These are phyloP conservation scores for Limnodromus scolopaceus DNA, from an alignment of 2,797 vertebrate genomes.

Conservation along the genomic window DNA sequence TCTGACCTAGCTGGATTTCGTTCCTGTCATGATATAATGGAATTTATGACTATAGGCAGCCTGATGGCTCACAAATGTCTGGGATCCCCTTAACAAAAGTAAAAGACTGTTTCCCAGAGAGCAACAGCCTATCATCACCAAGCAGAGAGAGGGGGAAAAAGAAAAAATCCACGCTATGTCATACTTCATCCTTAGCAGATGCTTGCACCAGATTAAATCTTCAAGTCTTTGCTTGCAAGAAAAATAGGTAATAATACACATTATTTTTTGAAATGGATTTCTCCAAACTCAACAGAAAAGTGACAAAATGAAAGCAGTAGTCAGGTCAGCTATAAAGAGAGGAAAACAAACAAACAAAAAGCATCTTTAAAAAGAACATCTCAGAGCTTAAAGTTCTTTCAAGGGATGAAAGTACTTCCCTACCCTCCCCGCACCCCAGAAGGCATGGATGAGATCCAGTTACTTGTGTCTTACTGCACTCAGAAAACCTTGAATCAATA, in stretches of 20 bases:
- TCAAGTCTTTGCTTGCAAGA: neutral
- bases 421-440: neutral
- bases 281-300: neutral
- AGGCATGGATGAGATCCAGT: conserved; percentile 5
- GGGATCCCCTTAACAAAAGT: neutral
- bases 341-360: neutral
- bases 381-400: neutral
- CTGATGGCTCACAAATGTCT: neutral
- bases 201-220: neutral
- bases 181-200: neutral
- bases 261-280: neutral
- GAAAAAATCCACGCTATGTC: accelerated
- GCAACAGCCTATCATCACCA: neutral
- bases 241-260: neutral
- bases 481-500: conserved; percentile 56
- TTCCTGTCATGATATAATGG: neutral
- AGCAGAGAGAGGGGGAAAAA: neutral
- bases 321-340: neutral
- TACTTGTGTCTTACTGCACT: conserved; percentile 1
- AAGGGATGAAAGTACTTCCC: neutral
- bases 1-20: neutral
- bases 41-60: neutral
- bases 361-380: neutral
- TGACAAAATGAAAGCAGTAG: neutral
- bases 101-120: neutral